Percentiles rank a stretch among this genome's conserved stretches.
phyloP scores from a whole-genome alignment of 2,113 vertebrate species.

The Melanotaenia duboulayi region DNA sequence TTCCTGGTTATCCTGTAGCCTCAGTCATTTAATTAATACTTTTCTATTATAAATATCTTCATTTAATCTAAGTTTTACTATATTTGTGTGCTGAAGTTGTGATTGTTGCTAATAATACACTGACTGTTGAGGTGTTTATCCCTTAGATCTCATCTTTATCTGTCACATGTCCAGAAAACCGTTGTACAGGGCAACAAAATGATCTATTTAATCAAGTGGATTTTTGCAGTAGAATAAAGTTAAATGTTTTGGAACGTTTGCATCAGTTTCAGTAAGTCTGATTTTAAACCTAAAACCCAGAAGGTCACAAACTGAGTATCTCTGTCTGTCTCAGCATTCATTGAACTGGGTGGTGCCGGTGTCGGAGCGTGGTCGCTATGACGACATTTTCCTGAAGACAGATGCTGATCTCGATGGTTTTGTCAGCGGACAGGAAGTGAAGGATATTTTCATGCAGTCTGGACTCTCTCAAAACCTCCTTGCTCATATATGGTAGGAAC shows the following conservation, averaged over 20 bases:
- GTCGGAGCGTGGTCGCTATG: conserved; percentile 91
- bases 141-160: too few relatives aligned
- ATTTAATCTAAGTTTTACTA: too few relatives aligned
- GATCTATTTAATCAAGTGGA: too few relatives aligned
- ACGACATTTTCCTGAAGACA: conserved; percentile 96
- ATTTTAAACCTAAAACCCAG: neutral
- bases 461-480: conserved; percentile 92
- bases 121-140: too few relatives aligned
- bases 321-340: conserved; percentile 80
- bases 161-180: too few relatives aligned
- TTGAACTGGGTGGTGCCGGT: conserved; percentile 91
- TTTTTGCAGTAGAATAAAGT: too few relatives aligned
- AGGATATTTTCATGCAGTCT: conserved; percentile 98
- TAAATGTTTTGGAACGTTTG: neutral
- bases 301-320: neutral
- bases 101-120: too few relatives aligned
- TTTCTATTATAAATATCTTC: too few relatives aligned
- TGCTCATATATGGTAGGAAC: conserved; percentile 94
- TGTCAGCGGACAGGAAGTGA: conserved; percentile 95
- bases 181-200: too few relatives aligned
- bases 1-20: too few relatives aligned
- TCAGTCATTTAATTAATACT: too few relatives aligned
- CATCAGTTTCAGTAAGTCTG: neutral
- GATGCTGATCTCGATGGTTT: conserved; percentile 95
- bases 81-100: too few relatives aligned